A percentile compares a stretch with the other conserved stretches of the same genome.
phyloP scores from a whole-genome alignment of 2,113 vertebrate species.

The Gallinago media region DNA sequence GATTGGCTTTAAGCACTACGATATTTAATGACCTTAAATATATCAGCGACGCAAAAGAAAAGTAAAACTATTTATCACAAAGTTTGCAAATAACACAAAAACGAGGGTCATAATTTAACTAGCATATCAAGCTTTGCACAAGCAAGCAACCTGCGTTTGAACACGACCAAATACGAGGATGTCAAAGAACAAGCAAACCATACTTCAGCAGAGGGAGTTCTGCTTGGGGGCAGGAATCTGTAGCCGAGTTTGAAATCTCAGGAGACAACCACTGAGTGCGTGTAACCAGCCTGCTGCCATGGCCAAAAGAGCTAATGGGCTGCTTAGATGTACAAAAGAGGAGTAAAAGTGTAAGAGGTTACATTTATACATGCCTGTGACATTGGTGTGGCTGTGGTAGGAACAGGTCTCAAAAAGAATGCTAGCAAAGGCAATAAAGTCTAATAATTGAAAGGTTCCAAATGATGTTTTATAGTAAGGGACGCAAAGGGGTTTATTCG shows the following conservation, averaged over 20 bases:
- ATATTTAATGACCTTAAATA: background rate
- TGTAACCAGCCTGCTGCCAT: background rate
- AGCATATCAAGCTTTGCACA: background rate
- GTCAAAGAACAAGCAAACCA: background rate
- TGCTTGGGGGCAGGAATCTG: background rate
- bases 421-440: background rate
- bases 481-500: background rate
- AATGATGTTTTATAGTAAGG: background rate
- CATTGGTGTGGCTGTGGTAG: background rate
- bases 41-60: background rate
- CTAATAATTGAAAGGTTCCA: background rate
- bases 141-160: background rate
- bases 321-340: background rate
- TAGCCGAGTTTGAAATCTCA: background rate
- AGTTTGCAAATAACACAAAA: background rate
- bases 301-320: background rate
- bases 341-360: background rate
- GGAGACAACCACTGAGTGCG: background rate
- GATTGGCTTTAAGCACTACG: background rate
- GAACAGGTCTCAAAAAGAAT: background rate
- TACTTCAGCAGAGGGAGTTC: background rate
- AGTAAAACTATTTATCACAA: background rate
- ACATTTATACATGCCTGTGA: background rate
- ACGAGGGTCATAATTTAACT: background rate
- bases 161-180: background rate